Evolutionary conservation across 2,113 vertebrate genomes (phyloP).

Genomic region (Mirounga angustirostris): DNA sequence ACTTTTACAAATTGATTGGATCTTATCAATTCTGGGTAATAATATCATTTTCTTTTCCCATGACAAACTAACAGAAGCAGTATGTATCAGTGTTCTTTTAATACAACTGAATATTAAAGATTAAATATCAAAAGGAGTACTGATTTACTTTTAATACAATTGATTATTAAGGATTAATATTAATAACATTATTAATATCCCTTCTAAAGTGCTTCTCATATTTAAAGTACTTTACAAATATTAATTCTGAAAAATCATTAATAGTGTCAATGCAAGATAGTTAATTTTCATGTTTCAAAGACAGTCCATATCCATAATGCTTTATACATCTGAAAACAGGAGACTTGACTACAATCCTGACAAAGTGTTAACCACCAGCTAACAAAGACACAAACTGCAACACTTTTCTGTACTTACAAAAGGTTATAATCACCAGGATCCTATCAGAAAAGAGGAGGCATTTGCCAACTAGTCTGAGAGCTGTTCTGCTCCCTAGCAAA

Average conservation of each 20-base stretch:
- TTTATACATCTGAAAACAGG: constrained; percentile 4
- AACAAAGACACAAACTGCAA: not conserved
- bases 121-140: not conserved
- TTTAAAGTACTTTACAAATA: constrained; percentile 52
- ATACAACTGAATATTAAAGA: not conserved
- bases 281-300: not conserved
- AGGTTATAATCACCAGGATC: not conserved
- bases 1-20: not conserved
- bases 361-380: not conserved
- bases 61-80: not conserved
- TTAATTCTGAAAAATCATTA: constrained; percentile 50
- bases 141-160: constrained; percentile 29
- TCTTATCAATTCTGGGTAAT: not conserved
- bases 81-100: not conserved
- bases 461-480: not conserved
- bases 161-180: constrained; percentile 21
- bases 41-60: not conserved
- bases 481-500: not conserved
- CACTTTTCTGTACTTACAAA: not conserved
- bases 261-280: not conserved
- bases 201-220: constrained; percentile 18
- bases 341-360: not conserved
- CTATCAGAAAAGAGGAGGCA: not conserved
- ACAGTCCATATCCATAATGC: not conserved
- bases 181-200: not conserved